Conservation (phyloP, 2,797 vertebrate genomes). For the Acestrorhynchus altus region DNA sequence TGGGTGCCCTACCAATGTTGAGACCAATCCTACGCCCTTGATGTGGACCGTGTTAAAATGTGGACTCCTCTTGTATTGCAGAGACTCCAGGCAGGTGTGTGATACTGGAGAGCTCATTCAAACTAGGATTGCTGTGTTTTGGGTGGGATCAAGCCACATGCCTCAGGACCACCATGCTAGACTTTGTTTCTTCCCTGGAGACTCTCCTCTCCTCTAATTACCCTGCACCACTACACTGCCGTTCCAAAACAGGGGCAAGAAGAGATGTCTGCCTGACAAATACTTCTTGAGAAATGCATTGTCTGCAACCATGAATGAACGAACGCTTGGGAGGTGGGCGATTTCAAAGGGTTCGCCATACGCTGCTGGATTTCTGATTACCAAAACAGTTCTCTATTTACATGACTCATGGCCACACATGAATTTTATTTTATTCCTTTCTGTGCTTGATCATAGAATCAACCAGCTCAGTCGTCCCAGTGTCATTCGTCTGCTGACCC, state of each 20-base stretch:
- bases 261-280: constrained; percentile 54
- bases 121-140: constrained; percentile 64
- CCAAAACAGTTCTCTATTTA: constrained; percentile 45
- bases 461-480: not conserved
- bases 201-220: constrained; percentile 57
- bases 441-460: not conserved
- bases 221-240: constrained; percentile 30
- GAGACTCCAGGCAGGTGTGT: constrained; percentile 40
- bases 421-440: constrained; percentile 4
- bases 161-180: constrained; percentile 78
- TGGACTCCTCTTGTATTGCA: not conserved
- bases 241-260: constrained; percentile 43
- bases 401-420: constrained; percentile 28
- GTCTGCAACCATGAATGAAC: constrained; percentile 40
- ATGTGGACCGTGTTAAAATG: too few relatives aligned
- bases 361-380: constrained; percentile 21
- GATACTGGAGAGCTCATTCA: constrained; percentile 23
- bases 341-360: constrained; percentile 25
- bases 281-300: constrained; percentile 27
- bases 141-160: constrained; percentile 73
- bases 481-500: not conserved
- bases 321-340: constrained; percentile 31
- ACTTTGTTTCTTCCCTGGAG: constrained; percentile 77
- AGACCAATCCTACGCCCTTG: too few relatives aligned
- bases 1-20: too few relatives aligned